phyloP scores from a whole-genome alignment of 2,888 invertebrate genomes.

The Philhelius pedissequus region DNA sequence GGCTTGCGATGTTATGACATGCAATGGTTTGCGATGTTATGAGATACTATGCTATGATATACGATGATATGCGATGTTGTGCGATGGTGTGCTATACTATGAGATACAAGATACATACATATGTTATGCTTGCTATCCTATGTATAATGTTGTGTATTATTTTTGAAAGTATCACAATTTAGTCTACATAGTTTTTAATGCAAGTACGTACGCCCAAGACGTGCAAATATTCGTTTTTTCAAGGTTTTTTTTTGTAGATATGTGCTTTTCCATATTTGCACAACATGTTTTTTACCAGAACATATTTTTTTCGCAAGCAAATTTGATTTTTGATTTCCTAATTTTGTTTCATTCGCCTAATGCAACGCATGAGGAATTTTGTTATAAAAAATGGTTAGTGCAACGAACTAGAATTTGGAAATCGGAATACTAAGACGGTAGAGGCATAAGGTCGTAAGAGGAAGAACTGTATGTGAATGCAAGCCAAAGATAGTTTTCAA shows the following conservation, averaged over 20 bases:
- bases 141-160: no score
- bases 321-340: slow-evolving; percentile 46
- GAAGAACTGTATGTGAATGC: background rate
- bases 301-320: slow-evolving; percentile 36
- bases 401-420: slow-evolving; percentile 47
- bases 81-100: no score
- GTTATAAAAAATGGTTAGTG: slow-evolving; percentile 23
- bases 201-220: background rate
- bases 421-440: slow-evolving; percentile 16
- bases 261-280: slow-evolving; percentile 21
- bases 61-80: no score
- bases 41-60: no score
- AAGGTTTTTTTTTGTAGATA: background rate
- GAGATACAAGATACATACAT: no score
- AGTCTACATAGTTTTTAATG: no score
- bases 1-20: no score
- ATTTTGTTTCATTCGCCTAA: background rate
- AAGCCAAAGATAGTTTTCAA: background rate
- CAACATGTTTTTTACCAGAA: slow-evolving; percentile 44
- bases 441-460: background rate
- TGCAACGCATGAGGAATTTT: slow-evolving; percentile 39
- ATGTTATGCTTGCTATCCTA: no score
- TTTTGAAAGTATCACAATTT: no score
- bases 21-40: no score
- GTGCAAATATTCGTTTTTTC: background rate